Evolutionary conservation across 1,140 invertebrate species (phyloP).

Genomic region (Cardiocondyla obscurior): DNA sequence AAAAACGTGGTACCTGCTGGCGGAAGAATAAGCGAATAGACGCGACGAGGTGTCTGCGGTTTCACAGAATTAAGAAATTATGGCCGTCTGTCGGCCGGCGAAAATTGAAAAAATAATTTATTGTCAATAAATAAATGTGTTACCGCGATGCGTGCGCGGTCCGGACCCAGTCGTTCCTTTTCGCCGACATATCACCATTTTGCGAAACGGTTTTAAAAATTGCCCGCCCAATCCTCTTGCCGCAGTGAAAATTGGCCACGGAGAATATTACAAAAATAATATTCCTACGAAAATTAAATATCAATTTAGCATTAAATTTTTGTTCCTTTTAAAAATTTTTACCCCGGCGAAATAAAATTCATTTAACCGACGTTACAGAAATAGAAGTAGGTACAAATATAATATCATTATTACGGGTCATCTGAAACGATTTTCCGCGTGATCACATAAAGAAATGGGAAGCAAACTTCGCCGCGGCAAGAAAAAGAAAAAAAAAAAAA

Average conservation of each 20-base stretch:
- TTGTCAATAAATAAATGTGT: neutral
- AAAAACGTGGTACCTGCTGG: conserved; percentile 21
- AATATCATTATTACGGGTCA: neutral
- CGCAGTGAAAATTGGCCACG: neutral
- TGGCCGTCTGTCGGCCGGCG: neutral
- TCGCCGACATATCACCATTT: neutral
- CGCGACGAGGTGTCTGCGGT: neutral
- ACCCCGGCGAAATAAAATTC: neutral
- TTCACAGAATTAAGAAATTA: conserved; percentile 43
- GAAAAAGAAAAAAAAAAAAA: too few species aligned
- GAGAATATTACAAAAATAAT: neutral
- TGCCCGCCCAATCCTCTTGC: neutral
- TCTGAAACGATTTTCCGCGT: neutral
- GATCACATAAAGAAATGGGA: neutral
- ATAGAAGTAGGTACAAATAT: neutral
- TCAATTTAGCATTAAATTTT: neutral
- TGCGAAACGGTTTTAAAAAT: neutral
- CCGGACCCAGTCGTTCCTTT: neutral
- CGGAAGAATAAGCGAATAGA: conserved; percentile 1
- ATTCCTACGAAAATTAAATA: neutral
- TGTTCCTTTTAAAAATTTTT: neutral
- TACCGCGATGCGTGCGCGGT: neutral
- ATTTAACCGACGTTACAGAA: neutral
- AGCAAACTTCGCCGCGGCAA: neutral
- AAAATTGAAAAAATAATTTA: conserved; percentile 39